phyloP scores from a whole-genome alignment of 2,888 invertebrate species.

The Leptogaster cylindrica region DNA sequence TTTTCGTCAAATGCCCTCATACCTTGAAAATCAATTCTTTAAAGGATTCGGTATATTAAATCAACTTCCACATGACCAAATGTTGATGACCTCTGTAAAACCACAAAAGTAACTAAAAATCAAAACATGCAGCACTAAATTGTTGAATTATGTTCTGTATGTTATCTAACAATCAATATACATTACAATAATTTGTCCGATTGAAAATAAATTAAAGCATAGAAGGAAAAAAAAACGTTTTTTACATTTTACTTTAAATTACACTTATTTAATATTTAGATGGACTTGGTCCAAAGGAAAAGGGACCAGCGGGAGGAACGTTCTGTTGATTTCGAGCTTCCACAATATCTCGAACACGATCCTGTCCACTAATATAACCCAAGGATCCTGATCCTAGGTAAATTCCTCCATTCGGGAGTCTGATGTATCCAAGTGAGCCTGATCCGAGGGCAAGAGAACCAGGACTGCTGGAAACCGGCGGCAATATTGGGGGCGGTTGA shows the following conservation, averaged over 20 bases:
- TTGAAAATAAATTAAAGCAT: constrained; percentile 35
- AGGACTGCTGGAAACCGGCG: constrained; percentile 47
- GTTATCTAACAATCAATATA: too few relatives aligned
- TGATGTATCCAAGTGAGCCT: constrained; percentile 60
- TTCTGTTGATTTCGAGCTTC: constrained; percentile 53
- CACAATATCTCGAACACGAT: constrained; percentile 53
- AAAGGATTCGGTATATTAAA: too few relatives aligned
- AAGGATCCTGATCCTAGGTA: constrained; percentile 61
- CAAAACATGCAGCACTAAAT: too few relatives aligned
- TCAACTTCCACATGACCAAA: too few relatives aligned
- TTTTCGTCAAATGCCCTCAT: too few relatives aligned
- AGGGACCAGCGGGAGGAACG: constrained; percentile 20
- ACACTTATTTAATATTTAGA: constrained; percentile 14
- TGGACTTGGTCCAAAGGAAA: constrained; percentile 25
- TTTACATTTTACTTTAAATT: not conserved
- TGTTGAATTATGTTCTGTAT: not conserved
- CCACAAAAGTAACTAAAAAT: too few relatives aligned
- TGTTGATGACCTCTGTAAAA: too few relatives aligned
- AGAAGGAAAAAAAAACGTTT: constrained; percentile 1
- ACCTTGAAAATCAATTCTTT: too few relatives aligned
- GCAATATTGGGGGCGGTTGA: constrained; percentile 40
- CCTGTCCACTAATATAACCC: constrained; percentile 59
- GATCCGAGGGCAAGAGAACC: constrained; percentile 59
- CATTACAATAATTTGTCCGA: not conserved
- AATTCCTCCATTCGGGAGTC: constrained; percentile 59